Conservation (phyloP, 2,113 vertebrate genomes). For the Origma solitaria region DNA sequence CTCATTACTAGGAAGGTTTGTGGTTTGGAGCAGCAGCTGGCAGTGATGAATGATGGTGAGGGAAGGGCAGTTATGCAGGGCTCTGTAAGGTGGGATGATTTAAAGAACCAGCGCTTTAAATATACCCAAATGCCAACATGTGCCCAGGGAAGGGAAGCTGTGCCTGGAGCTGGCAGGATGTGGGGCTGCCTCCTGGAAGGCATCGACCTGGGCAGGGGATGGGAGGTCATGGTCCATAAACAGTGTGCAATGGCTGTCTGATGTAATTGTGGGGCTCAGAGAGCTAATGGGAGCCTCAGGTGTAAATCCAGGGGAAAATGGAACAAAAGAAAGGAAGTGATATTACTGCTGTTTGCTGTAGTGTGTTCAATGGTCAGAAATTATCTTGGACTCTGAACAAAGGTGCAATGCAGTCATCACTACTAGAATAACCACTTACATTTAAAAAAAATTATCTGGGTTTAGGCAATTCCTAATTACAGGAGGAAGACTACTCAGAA, state of each 20-base stretch:
- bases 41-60: not conserved
- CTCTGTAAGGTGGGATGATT: not conserved
- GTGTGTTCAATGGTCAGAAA: not conserved
- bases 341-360: not conserved
- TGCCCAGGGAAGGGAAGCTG: not conserved
- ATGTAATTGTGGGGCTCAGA: not conserved
- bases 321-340: not conserved
- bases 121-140: not conserved
- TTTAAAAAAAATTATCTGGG: not conserved
- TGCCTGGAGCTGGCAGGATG: not conserved
- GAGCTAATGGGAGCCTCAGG: not conserved
- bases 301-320: not conserved
- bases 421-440: not conserved
- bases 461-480: not conserved
- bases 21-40: not conserved
- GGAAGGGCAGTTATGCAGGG: not conserved
- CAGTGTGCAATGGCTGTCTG: accelerated
- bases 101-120: not conserved
- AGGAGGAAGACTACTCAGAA: not conserved
- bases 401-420: not conserved
- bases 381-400: not conserved
- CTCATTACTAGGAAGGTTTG: not conserved
- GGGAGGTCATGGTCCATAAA: not conserved
- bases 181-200: slow-evolving; percentile 11
- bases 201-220: not conserved